Percentiles rank a stretch among this genome's conserved stretches.
Conservation (phyloP, 2,113 vertebrate species). For the Microtus ochrogaster region DNA sequence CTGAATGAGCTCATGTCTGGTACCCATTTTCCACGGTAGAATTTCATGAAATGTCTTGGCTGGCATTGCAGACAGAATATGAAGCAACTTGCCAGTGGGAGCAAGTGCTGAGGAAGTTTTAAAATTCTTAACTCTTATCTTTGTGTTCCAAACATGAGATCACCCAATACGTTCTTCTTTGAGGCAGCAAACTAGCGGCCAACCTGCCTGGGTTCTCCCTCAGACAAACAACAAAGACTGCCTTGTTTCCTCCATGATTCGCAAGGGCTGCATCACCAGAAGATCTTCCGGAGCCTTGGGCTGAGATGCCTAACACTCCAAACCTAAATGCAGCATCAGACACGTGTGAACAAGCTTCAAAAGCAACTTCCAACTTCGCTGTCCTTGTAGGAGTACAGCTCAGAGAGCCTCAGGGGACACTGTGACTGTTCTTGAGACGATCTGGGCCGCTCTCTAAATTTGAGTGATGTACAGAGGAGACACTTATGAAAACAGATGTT, state of each 20-base stretch:
- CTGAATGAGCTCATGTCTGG: constrained; percentile 37
- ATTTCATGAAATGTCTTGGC: background rate
- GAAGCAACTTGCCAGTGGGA: background rate
- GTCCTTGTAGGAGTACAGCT: background rate
- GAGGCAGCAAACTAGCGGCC: background rate
- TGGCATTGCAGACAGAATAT: background rate
- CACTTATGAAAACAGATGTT: background rate
- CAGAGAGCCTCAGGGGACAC: background rate
- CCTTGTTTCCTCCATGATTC: constrained; percentile 50
- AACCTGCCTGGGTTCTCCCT: constrained; percentile 16
- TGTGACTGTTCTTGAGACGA: constrained; percentile 20
- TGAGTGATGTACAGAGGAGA: constrained; percentile 7
- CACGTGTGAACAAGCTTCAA: constrained; percentile 43
- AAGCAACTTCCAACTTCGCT: background rate
- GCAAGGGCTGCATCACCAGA: background rate
- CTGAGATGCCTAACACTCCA: background rate
- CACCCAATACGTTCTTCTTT: constrained; percentile 56
- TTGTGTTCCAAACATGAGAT: constrained; percentile 56
- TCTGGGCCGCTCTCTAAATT: background rate
- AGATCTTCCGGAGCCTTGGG: background rate
- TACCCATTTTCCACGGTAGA: background rate
- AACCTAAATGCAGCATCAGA: background rate
- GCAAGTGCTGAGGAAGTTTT: constrained; percentile 36
- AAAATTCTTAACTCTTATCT: constrained; percentile 31
- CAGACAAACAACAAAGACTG: constrained; percentile 1